Evolutionary conservation across 2,888 invertebrate genomes (phyloP).

Genomic region (Cantharis rustica): DNA sequence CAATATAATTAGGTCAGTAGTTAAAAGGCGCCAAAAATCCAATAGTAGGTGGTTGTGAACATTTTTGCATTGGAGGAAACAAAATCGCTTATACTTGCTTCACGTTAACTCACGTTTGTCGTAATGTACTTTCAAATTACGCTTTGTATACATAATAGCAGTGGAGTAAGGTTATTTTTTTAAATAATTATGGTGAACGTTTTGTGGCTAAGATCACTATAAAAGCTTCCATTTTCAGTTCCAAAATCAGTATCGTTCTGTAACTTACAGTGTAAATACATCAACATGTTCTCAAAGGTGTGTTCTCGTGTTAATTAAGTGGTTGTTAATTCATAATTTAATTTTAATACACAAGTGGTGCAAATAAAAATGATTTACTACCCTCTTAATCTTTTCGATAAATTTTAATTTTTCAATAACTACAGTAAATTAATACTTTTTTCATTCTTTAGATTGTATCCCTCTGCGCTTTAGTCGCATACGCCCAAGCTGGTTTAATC

Average conservation of each 20-base stretch:
- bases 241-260: slow-evolving; percentile 37
- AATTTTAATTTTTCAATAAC: not conserved
- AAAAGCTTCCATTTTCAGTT: slow-evolving; percentile 39
- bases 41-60: slow-evolving; percentile 27
- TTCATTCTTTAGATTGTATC: slow-evolving; percentile 43
- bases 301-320: slow-evolving; percentile 29
- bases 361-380: not conserved
- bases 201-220: slow-evolving; percentile 42
- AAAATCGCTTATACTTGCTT: slow-evolving; percentile 38
- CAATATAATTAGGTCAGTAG: slow-evolving; percentile 34
- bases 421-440: not conserved
- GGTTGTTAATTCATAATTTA: not conserved
- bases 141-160: slow-evolving; percentile 45
- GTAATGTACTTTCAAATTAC: slow-evolving; percentile 46
- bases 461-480: slow-evolving; percentile 50
- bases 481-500: slow-evolving; percentile 59
- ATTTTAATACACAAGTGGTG: not conserved
- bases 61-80: slow-evolving; percentile 30
- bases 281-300: slow-evolving; percentile 45
- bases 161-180: slow-evolving; percentile 39
- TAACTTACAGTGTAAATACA: slow-evolving; percentile 39
- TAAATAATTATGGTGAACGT: slow-evolving; percentile 46
- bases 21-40: slow-evolving; percentile 40
- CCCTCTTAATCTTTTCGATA: not conserved
- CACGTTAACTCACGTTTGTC: slow-evolving; percentile 43